Percentiles rank a stretch among this genome's conserved stretches.
phyloP scores from a whole-genome alignment of 2,888 invertebrate genomes.

The Boloria euphrosyne region DNA sequence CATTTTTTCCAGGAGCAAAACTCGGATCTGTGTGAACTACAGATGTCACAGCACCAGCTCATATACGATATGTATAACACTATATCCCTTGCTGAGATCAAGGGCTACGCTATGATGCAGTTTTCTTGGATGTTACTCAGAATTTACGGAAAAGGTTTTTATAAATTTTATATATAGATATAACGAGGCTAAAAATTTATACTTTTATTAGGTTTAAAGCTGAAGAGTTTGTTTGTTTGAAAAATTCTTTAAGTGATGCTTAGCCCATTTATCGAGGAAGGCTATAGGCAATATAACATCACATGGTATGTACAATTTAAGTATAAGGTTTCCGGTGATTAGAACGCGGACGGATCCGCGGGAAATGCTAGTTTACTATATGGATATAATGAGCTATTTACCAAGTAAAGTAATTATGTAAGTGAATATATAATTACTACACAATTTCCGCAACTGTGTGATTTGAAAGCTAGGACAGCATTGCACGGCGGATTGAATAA shows the following conservation, averaged over 20 bases:
- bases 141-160: conserved; percentile 88
- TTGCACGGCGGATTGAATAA: not conserved
- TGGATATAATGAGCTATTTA: not conserved
- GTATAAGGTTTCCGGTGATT: too few relatives aligned
- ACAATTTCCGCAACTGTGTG: conserved; percentile 4
- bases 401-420: conserved; percentile 1
- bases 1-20: conserved; percentile 83
- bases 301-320: too few relatives aligned
- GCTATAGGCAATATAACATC: too few relatives aligned
- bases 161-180: not conserved
- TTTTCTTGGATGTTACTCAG: conserved; percentile 93
- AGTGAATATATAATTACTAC: not conserved
- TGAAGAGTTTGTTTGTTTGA: too few relatives aligned
- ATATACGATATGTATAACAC: conserved; percentile 91
- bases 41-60: conserved; percentile 91
- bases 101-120: conserved; percentile 94
- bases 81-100: conserved; percentile 91
- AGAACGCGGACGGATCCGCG: too few relatives aligned
- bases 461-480: conserved; percentile 1
- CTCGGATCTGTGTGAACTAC: conserved; percentile 85
- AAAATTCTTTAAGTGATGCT: not conserved
- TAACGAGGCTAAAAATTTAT: too few relatives aligned
- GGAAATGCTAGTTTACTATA: not conserved
- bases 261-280: too few relatives aligned
- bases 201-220: not conserved